Conservation (phyloP, 2,113 vertebrate genomes). For the Anhinga rufa region DNA sequence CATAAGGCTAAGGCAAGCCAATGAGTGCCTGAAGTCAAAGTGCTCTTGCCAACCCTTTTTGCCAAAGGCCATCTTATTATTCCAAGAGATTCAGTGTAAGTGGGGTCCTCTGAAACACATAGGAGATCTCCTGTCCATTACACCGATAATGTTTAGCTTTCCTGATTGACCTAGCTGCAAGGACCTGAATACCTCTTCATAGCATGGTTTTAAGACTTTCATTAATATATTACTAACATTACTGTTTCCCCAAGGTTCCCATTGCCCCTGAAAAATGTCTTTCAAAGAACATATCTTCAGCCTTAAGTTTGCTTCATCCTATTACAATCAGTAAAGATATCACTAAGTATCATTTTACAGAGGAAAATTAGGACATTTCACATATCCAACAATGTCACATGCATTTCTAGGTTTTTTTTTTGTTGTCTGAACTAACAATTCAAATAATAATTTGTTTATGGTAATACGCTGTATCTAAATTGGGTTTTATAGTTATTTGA, state of each 20-base stretch:
- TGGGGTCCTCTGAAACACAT: background rate
- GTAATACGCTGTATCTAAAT: conserved; percentile 7
- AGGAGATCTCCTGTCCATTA: background rate
- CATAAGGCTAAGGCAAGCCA: background rate
- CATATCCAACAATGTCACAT: background rate
- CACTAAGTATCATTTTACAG: background rate
- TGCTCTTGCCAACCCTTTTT: background rate
- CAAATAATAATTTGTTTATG: conserved; percentile 26
- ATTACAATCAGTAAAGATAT: background rate
- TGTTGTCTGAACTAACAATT: background rate
- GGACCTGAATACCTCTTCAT: background rate
- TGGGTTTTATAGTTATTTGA: conserved; percentile 43
- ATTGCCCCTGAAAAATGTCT: accelerated
- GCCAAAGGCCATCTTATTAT: background rate
- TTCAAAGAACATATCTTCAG: background rate
- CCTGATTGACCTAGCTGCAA: background rate
- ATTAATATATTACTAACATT: background rate
- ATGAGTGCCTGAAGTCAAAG: background rate
- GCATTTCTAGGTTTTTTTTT: background rate
- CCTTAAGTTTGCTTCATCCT: background rate
- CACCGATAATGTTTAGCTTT: background rate
- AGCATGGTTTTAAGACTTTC: background rate
- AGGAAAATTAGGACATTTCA: background rate
- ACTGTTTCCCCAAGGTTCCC: background rate
- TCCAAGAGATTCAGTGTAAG: background rate